These are phyloP conservation scores for Mola mola DNA, from an alignment of 2,113 vertebrate species.

Conservation along the genomic window DNA sequence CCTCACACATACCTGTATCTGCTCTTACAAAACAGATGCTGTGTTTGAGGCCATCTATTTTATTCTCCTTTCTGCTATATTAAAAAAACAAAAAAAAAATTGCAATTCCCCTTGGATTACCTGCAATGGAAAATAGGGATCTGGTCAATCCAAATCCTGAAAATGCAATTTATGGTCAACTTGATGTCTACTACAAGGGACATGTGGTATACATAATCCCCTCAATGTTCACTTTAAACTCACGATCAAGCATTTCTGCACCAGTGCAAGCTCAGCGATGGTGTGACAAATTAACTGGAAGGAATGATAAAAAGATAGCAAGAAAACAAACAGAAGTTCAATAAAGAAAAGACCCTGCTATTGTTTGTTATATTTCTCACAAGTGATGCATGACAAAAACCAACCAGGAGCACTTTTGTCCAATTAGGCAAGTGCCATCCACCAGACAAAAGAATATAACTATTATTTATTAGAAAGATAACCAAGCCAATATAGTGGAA, in stretches of 20 bases:
- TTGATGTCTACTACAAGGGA: no score
- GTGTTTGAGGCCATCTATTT: slow-evolving; percentile 40
- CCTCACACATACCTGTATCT: slow-evolving; percentile 7
- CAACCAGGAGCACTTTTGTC: slow-evolving; percentile 19
- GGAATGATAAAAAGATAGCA: background rate
- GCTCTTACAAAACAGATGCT: background rate
- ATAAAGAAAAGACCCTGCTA: background rate
- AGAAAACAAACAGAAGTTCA: background rate
- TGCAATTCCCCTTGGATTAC: slow-evolving; percentile 25
- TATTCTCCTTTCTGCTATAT: slow-evolving; percentile 22
- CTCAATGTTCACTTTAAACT: no score
- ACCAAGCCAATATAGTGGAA: slow-evolving; percentile 1
- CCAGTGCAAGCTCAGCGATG: no score
- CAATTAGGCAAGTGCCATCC: slow-evolving; percentile 18
- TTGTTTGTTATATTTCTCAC: slow-evolving; percentile 20
- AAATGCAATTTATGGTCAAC: background rate
- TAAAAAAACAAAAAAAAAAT: slow-evolving; percentile 26
- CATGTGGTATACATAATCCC: no score
- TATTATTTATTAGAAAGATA: slow-evolving; percentile 3
- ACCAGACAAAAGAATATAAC: slow-evolving; percentile 1
- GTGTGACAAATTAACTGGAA: background rate
- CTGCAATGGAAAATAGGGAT: slow-evolving; percentile 15
- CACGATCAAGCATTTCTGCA: background rate
- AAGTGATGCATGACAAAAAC: slow-evolving; percentile 8
- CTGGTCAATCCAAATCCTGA: background rate